These are phyloP conservation scores for Drosophila melanogaster DNA, from an alignment of 1,140 invertebrate species.

Conservation along the genomic window DNA sequence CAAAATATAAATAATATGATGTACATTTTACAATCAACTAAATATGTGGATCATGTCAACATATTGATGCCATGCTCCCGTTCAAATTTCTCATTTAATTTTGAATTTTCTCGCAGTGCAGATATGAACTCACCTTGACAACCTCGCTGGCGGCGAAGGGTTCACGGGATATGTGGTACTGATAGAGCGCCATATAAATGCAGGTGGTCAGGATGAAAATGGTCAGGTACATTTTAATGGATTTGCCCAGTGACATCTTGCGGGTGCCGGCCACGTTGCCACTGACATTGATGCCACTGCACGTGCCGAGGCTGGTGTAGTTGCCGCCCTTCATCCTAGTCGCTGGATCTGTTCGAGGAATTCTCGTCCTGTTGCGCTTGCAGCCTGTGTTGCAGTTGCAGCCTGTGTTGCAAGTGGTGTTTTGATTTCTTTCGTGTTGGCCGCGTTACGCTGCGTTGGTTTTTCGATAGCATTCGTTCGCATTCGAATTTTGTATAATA, in stretches of 20 bases:
- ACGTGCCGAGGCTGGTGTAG: conserved; percentile 21
- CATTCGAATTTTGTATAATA: conserved; percentile 37
- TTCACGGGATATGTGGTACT: conserved; percentile 79
- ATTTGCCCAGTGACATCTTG: conserved; percentile 81
- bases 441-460: conserved; percentile 48
- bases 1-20: too few species aligned
- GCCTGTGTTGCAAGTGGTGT: conserved; percentile 7
- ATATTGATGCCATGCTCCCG: too few species aligned
- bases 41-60: too few species aligned
- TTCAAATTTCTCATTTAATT: neutral
- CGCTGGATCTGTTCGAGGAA: neutral
- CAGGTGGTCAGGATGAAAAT: conserved; percentile 83
- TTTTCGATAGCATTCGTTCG: conserved; percentile 72
- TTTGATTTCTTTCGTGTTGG: conserved; percentile 68
- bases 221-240: conserved; percentile 85
- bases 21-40: too few species aligned
- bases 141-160: conserved; percentile 64
- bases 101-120: neutral
- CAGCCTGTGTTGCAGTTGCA: neutral
- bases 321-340: conserved; percentile 36
- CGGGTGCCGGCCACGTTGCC: conserved; percentile 10
- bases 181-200: conserved; percentile 84
- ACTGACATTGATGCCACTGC: conserved; percentile 20
- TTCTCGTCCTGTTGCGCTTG: neutral
- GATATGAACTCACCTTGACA: conserved; percentile 68